Evolutionary conservation across 2,888 invertebrate species (phyloP).

Genomic region (Dyspetes luteomarginatus): DNA sequence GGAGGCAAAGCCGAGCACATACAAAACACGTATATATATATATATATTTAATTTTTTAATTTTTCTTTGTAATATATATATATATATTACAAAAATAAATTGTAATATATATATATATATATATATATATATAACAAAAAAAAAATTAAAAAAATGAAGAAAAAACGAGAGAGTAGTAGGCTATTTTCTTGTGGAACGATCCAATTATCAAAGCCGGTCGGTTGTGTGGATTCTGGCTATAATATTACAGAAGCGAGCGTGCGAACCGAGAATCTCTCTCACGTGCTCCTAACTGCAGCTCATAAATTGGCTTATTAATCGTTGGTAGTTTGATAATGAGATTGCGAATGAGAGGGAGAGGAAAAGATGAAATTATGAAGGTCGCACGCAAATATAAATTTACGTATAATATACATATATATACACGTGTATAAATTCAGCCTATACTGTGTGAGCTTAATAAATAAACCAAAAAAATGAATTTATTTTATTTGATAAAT

Average conservation of each 20-base stretch:
- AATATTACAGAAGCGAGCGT: conserved; percentile 47
- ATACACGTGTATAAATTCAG: not conserved
- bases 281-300: conserved; percentile 53
- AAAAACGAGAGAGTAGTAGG: conserved; percentile 7
- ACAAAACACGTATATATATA: conserved; percentile 7
- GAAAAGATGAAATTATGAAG: not conserved
- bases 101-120: not conserved
- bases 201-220: conserved; percentile 39
- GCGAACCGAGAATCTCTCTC: conserved; percentile 37
- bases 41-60: not conserved
- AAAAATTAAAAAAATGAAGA: not conserved
- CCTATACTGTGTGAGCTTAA: no score
- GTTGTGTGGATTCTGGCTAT: conserved; percentile 24
- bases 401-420: not conserved
- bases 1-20: no score
- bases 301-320: conserved; percentile 62
- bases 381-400: not conserved
- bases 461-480: not conserved
- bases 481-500: not conserved
- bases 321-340: conserved; percentile 50
- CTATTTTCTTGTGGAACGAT: conserved; percentile 11
- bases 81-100: not conserved
- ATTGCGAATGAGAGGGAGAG: conserved; percentile 39
- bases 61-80: not conserved
- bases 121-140: not conserved